A percentile compares a stretch with the other conserved stretches of the same genome.
Conservation (phyloP, 2,888 invertebrate genomes). For the Sphinx pinastri region DNA sequence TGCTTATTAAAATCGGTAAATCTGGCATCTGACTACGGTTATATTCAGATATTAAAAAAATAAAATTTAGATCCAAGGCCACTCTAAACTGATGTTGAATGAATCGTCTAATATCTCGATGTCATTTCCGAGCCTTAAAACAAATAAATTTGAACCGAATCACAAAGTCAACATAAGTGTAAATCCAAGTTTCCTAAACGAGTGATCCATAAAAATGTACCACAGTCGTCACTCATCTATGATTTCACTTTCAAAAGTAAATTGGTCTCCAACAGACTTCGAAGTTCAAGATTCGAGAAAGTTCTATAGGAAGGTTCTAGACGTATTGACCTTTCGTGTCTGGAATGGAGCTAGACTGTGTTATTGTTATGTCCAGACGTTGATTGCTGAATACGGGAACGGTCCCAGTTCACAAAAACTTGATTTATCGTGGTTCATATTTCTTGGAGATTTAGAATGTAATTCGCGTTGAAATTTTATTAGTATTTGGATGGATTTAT, state of each 20-base stretch:
- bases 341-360: constrained; percentile 35
- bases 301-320: constrained; percentile 32
- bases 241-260: not conserved
- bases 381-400: constrained; percentile 22
- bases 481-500: not conserved
- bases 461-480: not conserved
- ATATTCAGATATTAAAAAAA: too few species aligned
- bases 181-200: too few species aligned
- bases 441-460: constrained; percentile 1
- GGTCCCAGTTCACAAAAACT: constrained; percentile 1
- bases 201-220: too few species aligned
- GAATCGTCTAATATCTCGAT: too few species aligned
- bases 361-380: constrained; percentile 40
- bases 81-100: too few species aligned
- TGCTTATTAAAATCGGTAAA: too few species aligned
- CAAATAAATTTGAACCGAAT: too few species aligned
- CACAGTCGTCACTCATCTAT: not conserved
- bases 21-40: too few species aligned
- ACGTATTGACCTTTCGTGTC: constrained; percentile 47
- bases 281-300: constrained; percentile 11
- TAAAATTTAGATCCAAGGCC: too few species aligned
- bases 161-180: too few species aligned
- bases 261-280: not conserved
- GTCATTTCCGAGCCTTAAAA: too few species aligned
- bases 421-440: not conserved